These are phyloP conservation scores for Pterostichus niger DNA, from an alignment of 2,888 invertebrate species.

Conservation along the genomic window DNA sequence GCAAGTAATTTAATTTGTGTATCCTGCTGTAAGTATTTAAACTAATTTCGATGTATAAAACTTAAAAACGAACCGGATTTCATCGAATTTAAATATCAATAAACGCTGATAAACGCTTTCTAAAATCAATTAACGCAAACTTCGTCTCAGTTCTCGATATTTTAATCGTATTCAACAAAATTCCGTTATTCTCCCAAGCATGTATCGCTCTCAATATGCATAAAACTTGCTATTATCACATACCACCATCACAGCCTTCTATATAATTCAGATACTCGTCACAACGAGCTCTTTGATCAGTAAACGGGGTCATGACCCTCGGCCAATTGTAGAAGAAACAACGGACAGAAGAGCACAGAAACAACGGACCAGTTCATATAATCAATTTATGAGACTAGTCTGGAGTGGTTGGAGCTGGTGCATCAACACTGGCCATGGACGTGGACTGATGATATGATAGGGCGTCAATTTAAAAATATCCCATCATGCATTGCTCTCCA, in stretches of 20 bases:
- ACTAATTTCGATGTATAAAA: too few species aligned
- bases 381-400: conserved; percentile 42
- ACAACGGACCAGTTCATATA: conserved; percentile 5
- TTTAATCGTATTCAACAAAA: background rate
- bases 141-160: background rate
- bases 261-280: conserved; percentile 31
- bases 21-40: too few species aligned
- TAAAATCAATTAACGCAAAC: conserved; percentile 7
- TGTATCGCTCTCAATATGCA: conserved; percentile 10
- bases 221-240: conserved; percentile 11
- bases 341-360: background rate
- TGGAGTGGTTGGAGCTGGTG: background rate
- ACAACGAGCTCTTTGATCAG: conserved; percentile 60
- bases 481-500: too few species aligned
- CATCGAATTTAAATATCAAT: too few species aligned
- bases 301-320: conserved; percentile 59
- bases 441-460: conserved; percentile 2
- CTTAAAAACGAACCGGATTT: too few species aligned
- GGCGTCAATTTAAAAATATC: background rate
- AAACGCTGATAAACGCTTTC: conserved; percentile 4
- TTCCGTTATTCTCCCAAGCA: background rate
- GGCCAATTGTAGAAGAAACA: conserved; percentile 59
- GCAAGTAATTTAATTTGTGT: too few species aligned
- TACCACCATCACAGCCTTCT: background rate
- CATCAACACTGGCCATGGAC: background rate